phyloP scores from a whole-genome alignment of 2,113 vertebrate genomes.

The Beaufortia kweichowensis region DNA sequence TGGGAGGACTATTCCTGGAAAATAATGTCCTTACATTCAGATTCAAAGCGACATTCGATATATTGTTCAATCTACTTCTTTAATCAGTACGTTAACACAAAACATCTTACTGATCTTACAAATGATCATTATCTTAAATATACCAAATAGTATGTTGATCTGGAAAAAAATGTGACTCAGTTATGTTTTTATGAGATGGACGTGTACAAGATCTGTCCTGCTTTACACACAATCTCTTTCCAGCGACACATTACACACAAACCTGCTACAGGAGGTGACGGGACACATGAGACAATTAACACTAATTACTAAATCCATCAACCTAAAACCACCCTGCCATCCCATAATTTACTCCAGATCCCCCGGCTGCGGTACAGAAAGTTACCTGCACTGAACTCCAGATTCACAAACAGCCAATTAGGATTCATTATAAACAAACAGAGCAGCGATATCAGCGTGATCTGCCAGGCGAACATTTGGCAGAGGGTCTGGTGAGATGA shows the following conservation, averaged over 20 bases:
- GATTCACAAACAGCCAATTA: neutral
- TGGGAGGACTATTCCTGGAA: no score
- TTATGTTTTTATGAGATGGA: no score
- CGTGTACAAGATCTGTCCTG: no score
- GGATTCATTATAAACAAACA: neutral
- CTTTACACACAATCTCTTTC: neutral
- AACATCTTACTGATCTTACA: no score
- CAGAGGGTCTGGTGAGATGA: neutral
- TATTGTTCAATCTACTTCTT: no score
- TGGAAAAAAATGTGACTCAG: no score
- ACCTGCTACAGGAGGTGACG: neutral
- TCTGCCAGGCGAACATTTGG: neutral
- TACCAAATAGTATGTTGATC: no score
- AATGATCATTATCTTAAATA: no score
- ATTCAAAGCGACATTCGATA: no score
- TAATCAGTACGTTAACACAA: no score
- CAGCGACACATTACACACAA: neutral
- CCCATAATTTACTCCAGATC: neutral
- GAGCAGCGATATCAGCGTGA: neutral
- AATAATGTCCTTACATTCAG: no score
- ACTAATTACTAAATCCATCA: neutral
- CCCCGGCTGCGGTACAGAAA: neutral
- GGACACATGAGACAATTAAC: constrained; percentile 11
- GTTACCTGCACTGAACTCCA: neutral
- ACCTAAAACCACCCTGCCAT: neutral